Base-by-base conservation (phyloP, 2,797 vertebrate genomes). In the Gymnopithys bicolor region DNA sequence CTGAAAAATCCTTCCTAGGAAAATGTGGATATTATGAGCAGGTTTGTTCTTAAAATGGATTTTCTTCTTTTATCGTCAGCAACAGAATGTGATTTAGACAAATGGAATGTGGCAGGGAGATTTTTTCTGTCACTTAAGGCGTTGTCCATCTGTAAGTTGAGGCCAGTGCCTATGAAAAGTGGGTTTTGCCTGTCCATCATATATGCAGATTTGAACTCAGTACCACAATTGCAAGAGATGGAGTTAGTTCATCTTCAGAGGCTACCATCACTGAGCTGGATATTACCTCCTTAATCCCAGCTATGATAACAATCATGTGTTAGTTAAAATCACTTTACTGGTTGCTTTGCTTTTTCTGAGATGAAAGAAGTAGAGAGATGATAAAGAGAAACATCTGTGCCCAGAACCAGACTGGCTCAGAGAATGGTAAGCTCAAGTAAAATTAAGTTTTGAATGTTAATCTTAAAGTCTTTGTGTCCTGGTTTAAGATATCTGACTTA, bases 171-270 rank as follows among this genome's bases (percentile, higher is more conserved):
- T 51, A 33, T 22, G 60, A 85, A 95, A 90, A 94, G 60, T 56
- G 69, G 75, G 84, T 86, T 84, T 92, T 94, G 52, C 87, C 81
- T 91, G 96, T 95, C 95, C 30, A 70, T 94, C 93, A 93, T 90
- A 77, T 76, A 92, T 90, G 90, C 84, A 94, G 89, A 94, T 96
- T 94, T 94, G 66, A 88, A 94, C 83, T 95, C 90, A 94, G 69
- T 86, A 73, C 43, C 51, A 81, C 83, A 86, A 51, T 62, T 88
- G 64, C 67, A 55, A 76, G 53, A 81, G 79, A 84, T 62, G 46
- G 90, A 90, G 85, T 76, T 63, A 79, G 87, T 93, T 94, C 87
- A 74, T 89, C 76, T 91, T 90, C 80, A 89, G 87, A 92, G 58
- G 66, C 93, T 88, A 62, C 78, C 45, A 93, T 28, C 43, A 87